A percentile compares a stretch with the other conserved stretches of the same genome.
Evolutionary conservation across 2,113 vertebrate species (phyloP).

Genomic region (Salvator merianae): DNA sequence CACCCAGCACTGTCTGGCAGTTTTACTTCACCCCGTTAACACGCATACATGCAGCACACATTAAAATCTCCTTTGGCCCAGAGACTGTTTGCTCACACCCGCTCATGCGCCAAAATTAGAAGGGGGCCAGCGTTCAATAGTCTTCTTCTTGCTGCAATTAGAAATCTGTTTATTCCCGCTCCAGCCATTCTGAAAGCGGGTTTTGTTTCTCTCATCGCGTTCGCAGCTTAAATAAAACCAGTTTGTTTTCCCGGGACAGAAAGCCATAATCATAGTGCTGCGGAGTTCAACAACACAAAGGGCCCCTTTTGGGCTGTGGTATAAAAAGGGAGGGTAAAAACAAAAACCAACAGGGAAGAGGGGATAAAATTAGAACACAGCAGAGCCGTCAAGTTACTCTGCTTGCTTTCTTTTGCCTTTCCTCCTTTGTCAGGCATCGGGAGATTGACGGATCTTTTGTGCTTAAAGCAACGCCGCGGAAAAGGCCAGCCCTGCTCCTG

Average conservation of each 20-base stretch:
- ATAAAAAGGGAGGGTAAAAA: background rate
- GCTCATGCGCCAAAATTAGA: background rate
- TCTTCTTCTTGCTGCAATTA: background rate
- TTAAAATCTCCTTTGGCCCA: background rate
- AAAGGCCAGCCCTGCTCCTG: no score
- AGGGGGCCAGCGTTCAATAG: background rate
- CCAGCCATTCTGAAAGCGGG: background rate
- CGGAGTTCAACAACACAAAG: background rate
- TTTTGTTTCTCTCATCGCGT: slow-evolving; percentile 8
- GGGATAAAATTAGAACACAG: slow-evolving; percentile 28
- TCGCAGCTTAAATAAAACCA: slow-evolving; percentile 13
- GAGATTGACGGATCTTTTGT: background rate
- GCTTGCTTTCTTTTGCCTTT: background rate
- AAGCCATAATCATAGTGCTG: slow-evolving; percentile 6
- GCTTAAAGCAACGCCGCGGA: no score
- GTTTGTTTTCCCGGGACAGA: slow-evolving; percentile 25
- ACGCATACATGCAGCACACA: background rate
- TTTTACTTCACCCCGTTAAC: background rate
- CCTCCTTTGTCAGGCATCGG: background rate
- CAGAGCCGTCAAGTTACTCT: background rate
- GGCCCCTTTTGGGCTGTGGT: background rate
- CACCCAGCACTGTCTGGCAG: background rate
- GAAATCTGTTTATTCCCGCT: background rate
- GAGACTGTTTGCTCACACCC: background rate
- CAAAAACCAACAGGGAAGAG: background rate